These are phyloP conservation scores for Frankliniella intonsa DNA, from an alignment of 2,888 invertebrate species.

Conservation along the genomic window DNA sequence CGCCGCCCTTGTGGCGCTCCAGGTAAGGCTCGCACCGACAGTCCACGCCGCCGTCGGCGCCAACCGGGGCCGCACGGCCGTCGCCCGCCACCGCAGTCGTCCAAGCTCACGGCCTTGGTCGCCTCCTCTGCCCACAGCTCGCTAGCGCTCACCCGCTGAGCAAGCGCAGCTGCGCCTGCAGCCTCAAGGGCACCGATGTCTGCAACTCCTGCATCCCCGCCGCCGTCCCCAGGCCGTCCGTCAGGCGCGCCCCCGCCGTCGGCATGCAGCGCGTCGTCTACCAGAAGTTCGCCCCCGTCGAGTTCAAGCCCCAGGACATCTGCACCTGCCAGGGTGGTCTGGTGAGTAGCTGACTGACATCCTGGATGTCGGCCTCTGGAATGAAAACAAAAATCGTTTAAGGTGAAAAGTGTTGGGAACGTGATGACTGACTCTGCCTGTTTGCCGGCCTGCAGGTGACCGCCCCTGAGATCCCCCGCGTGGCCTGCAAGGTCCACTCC, in stretches of 20 bases:
- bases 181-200: not conserved
- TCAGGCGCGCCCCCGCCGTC: not conserved
- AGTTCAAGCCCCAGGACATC: not conserved
- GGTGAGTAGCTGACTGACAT: not conserved
- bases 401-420: not conserved
- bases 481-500: constrained; percentile 3
- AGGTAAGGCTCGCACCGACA: not conserved
- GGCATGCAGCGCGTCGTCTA: not conserved
- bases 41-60: not conserved
- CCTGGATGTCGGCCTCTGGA: too few relatives aligned
- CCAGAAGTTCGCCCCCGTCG: constrained; percentile 17
- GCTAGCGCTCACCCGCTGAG: not conserved
- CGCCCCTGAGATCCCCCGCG: constrained; percentile 16
- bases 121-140: not conserved
- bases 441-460: not conserved
- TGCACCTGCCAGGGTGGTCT: constrained; percentile 17
- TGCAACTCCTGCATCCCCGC: constrained; percentile 13
- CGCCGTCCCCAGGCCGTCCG: not conserved
- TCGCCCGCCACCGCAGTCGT: not conserved
- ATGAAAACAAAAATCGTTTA: too few relatives aligned
- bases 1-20: constrained; percentile 11
- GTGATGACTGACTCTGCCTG: not conserved
- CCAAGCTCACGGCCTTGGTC: not conserved
- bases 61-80: not conserved
- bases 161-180: constrained; percentile 12